These are phyloP conservation scores for Mellivora capensis DNA, from an alignment of 2,113 vertebrate species.

Conservation along the genomic window DNA sequence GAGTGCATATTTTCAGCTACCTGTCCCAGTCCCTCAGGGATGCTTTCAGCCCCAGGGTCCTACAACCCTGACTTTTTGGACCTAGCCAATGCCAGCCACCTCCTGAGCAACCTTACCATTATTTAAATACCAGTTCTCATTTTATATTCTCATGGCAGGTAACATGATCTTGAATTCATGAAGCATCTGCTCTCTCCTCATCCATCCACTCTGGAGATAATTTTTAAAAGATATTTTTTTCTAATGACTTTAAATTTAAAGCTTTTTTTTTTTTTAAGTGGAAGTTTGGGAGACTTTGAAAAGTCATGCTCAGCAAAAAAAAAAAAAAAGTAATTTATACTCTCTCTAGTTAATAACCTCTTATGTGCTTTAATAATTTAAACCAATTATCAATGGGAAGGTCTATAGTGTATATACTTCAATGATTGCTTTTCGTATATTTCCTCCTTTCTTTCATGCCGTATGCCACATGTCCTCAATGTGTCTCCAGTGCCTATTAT, in stretches of 20 bases:
- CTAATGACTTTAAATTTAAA: conserved; percentile 65
- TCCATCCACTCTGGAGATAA: conserved; percentile 46
- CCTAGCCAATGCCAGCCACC: not conserved
- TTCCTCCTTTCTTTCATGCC: conserved; percentile 78
- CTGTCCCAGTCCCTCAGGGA: not conserved
- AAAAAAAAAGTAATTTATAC: conserved; percentile 78
- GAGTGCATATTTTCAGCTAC: not conserved
- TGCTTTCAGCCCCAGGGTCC: not conserved
- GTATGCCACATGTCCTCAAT: conserved; percentile 77
- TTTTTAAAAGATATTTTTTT: conserved; percentile 67
- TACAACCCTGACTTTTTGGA: not conserved
- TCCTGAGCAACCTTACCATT: not conserved
- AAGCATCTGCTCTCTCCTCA: conserved; percentile 60
- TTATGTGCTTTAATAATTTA: conserved; percentile 84
- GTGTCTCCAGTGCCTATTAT: conserved; percentile 81
- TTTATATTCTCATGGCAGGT: not conserved
- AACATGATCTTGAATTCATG: conserved; percentile 50
- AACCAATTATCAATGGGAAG: conserved; percentile 81
- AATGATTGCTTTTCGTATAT: conserved; percentile 80
- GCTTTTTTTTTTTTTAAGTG: conserved; percentile 68
- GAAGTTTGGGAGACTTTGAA: conserved; percentile 76
- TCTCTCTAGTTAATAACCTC: conserved; percentile 78
- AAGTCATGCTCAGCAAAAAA: conserved; percentile 78
- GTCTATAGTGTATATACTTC: conserved; percentile 84
- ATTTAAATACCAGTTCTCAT: conserved; percentile 56